Base-by-base conservation (phyloP, 2,797 vertebrate species). In the Hipposideros larvatus region DNA sequence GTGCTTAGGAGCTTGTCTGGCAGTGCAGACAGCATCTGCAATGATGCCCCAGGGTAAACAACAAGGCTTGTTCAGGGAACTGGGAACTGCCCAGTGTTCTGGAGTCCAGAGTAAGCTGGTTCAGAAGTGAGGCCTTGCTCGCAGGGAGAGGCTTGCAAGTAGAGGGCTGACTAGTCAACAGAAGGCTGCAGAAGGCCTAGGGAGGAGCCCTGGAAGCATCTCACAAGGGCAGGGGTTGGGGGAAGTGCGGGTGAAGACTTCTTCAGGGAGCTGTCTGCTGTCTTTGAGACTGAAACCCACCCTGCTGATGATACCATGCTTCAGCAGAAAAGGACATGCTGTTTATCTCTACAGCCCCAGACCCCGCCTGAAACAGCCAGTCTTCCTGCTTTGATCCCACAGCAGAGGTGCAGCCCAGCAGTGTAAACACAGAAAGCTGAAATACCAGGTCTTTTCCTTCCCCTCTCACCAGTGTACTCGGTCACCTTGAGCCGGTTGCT, bases 401-500 rank as follows among this genome's bases (percentile, higher is more conserved):
- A 3, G 14, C 24, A 15, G 59, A 63, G 16, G 7, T 14, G 53
- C 46, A 24, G 41, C 43, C 65, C 34, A 18, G 3, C 19, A 26
- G 78, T 28, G n/a, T 71, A 10, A 18, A 55, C 48, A 24, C 21
- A 65, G 55, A 34, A 65, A 31, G 37, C 31, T 55, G 51, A 74
- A 73, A 37, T 28, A 7, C 28, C n/a, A n/a, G 19, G 22, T 31
- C 55, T 70, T 82, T 66, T 48, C 83, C 55, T 63, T 57, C 43
- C 68, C 63, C n/a, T 79, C 21, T 80, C 61, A 26, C 18, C 0
- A 4, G 6, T 3, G 37, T 55, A 18, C 51, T 86, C 7, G 1
- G 16, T 96, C 74, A 90, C 88, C 94, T 95, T 77, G 87, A 92
- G 48, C 28, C 84, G 0, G 0, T 95, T 68, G 51, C 77, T 88